phyloP scores from a whole-genome alignment of 2,888 invertebrate species.

The Tanypteryx hageni region DNA sequence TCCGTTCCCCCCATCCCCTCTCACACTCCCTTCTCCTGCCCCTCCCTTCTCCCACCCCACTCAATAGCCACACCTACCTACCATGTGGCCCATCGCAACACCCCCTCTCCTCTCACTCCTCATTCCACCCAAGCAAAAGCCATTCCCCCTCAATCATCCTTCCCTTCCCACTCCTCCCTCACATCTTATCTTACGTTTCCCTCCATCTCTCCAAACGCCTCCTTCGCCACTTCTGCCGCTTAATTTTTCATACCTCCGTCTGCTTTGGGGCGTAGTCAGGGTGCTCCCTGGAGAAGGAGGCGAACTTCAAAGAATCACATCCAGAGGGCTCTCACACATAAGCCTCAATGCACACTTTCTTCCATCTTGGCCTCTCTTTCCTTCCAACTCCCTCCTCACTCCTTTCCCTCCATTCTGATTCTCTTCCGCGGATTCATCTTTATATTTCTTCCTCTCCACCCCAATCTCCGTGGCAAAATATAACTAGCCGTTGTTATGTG shows the following conservation, averaged over 20 bases:
- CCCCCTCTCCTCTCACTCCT: background rate
- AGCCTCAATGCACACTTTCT: slow-evolving; percentile 62
- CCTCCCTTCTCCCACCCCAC: too few relatives aligned
- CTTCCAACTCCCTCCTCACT: background rate
- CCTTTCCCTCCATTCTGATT: background rate
- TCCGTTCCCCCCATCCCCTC: background rate
- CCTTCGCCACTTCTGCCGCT: slow-evolving; percentile 59
- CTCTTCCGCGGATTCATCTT: background rate
- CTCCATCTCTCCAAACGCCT: slow-evolving; percentile 44
- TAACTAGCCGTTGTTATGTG: background rate
- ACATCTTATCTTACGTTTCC: slow-evolving; percentile 4
- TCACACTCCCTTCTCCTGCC: too few relatives aligned
- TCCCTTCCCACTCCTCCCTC: background rate
- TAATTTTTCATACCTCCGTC: slow-evolving; percentile 63
- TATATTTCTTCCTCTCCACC: background rate
- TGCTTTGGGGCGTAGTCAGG: slow-evolving; percentile 48
- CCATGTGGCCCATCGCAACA: background rate
- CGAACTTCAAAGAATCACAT: slow-evolving; percentile 64
- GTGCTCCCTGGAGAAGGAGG: slow-evolving; percentile 26
- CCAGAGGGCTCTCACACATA: slow-evolving; percentile 49
- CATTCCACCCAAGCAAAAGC: background rate
- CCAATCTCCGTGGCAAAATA: background rate
- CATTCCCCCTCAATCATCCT: background rate
- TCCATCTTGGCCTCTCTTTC: slow-evolving; percentile 17
- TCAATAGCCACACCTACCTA: background rate